Percentiles rank a stretch among this genome's conserved stretches.
These are phyloP conservation scores for Myotis davidii DNA, from an alignment of 2,113 vertebrate species.

Conservation along the genomic window DNA sequence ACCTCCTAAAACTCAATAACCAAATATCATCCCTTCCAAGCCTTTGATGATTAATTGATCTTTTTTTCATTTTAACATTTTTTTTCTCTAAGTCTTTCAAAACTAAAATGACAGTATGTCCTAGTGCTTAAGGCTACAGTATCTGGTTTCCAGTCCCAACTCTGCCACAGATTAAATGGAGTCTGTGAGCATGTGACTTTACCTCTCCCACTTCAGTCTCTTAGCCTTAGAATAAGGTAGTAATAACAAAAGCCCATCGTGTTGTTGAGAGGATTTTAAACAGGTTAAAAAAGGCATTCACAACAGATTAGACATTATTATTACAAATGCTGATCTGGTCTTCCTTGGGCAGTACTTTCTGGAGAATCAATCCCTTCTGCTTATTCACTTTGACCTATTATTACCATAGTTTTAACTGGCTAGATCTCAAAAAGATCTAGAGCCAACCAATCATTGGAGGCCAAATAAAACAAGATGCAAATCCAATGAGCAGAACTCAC, in stretches of 20 bases:
- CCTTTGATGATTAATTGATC: neutral
- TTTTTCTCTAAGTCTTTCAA: neutral
- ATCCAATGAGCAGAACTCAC: neutral
- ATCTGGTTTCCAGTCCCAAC: neutral
- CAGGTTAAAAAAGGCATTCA: neutral
- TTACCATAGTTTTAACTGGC: neutral
- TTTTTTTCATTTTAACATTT: neutral
- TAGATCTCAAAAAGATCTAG: neutral
- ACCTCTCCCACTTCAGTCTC: neutral
- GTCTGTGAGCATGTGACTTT: neutral
- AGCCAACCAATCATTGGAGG: neutral
- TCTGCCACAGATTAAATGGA: neutral
- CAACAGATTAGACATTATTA: neutral
- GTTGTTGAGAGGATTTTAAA: neutral
- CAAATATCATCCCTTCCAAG: neutral
- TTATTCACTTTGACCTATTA: neutral
- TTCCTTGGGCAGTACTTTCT: neutral
- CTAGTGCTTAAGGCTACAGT: neutral
- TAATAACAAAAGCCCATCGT: neutral
- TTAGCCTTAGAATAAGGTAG: neutral
- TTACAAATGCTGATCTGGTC: neutral
- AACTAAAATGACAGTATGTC: neutral
- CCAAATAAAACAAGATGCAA: neutral
- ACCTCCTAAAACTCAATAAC: slow-evolving; percentile 14
- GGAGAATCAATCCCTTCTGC: neutral